Evolutionary conservation across 1,140 invertebrate species (phyloP).

Genomic region (Oscheius sp.): DNA sequence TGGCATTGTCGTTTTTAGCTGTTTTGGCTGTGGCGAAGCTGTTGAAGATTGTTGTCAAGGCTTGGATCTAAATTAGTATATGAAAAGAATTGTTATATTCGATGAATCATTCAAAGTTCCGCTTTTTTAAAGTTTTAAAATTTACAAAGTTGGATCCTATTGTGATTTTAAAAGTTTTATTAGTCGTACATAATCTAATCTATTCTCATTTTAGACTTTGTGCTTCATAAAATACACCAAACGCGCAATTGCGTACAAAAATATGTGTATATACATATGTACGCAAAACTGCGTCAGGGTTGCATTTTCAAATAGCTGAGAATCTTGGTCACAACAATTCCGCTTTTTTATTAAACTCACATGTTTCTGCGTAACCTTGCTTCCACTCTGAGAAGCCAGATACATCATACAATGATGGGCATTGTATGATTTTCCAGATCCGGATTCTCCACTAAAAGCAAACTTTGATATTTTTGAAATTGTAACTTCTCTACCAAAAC

Average conservation of each 20-base stretch:
- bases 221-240: too few species aligned
- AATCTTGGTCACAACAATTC: background rate
- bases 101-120: background rate
- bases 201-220: too few species aligned
- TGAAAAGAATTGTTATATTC: background rate
- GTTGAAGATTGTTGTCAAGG: constrained; percentile 5
- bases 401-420: constrained; percentile 5
- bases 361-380: background rate
- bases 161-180: too few species aligned
- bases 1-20: constrained; percentile 29
- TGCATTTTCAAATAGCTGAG: too few species aligned
- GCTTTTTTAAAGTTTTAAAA: background rate
- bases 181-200: too few species aligned
- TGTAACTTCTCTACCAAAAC: background rate
- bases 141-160: too few species aligned
- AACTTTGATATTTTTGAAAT: background rate
- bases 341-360: background rate
- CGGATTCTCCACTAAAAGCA: constrained; percentile 36
- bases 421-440: constrained; percentile 32
- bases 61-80: constrained; percentile 2
- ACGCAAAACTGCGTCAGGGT: too few species aligned
- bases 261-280: too few species aligned
- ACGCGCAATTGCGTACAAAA: too few species aligned
- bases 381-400: constrained; percentile 11
- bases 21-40: constrained; percentile 30